Evolutionary conservation across 2,113 vertebrate species (phyloP).

Genomic region (Gila orcuttii): DNA sequence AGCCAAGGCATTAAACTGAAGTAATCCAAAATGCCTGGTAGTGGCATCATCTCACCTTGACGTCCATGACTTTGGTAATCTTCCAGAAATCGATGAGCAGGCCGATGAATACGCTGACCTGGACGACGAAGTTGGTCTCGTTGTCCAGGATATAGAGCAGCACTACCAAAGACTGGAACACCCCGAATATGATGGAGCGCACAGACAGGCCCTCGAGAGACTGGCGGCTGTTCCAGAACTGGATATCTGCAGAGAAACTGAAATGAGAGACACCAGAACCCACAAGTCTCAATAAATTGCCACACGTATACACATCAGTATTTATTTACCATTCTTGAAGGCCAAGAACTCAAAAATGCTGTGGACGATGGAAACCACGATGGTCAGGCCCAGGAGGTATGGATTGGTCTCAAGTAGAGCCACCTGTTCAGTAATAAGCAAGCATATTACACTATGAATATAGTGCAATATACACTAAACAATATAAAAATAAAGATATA

Average conservation of each 20-base stretch:
- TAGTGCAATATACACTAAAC: too few relatives aligned
- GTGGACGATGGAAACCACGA: slow-evolving; percentile 92
- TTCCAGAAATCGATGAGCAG: slow-evolving; percentile 98
- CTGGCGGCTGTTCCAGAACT: slow-evolving; percentile 97
- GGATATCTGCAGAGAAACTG: slow-evolving; percentile 83
- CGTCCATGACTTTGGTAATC: slow-evolving; percentile 98
- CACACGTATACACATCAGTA: not conserved
- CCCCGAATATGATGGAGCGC: slow-evolving; percentile 93
- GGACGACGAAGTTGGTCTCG: slow-evolving; percentile 96
- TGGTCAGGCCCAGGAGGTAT: slow-evolving; percentile 90
- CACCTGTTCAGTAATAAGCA: slow-evolving; percentile 72
- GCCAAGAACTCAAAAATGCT: slow-evolving; percentile 96
- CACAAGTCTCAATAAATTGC: not conserved
- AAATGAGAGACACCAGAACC: slow-evolving; percentile 4
- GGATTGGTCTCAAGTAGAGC: slow-evolving; percentile 95
- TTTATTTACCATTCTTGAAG: slow-evolving; percentile 89
- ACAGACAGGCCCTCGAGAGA: slow-evolving; percentile 95
- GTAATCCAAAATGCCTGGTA: not conserved
- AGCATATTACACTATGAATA: too few relatives aligned
- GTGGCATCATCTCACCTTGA: slow-evolving; percentile 77
- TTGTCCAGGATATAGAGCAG: slow-evolving; percentile 97
- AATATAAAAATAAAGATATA: too few relatives aligned
- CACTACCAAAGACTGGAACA: slow-evolving; percentile 93
- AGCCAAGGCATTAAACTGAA: too few relatives aligned
- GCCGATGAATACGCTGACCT: slow-evolving; percentile 96